Base-by-base conservation (phyloP, 2,797 vertebrate species). In the Crenichthys baileyi region DNA sequence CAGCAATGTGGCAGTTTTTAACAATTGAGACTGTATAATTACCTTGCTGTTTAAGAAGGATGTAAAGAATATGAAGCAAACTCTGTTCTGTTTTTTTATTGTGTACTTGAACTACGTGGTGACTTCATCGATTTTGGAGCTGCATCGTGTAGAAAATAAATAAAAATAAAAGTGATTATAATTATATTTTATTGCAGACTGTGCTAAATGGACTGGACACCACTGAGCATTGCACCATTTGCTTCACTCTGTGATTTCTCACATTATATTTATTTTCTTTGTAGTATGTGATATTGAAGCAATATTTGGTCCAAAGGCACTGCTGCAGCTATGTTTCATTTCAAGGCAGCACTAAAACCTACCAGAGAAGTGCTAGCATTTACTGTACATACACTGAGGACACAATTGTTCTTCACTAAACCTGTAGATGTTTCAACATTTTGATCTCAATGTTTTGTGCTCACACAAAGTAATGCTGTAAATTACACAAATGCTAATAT, bases 1-100 rank as follows among this genome's bases (percentile, higher is more conserved):
- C 84, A 77, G 81, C 89, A 81, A 80, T 90, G 87, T 88, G 87
- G 84, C 87, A 72, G 83, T 90, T 91, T 91, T 89, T 87, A 85
- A 88, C 86, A 86, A 88, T 88, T 91, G 83, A 90, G 89, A 87
- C 76, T 63, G 85, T 86, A 82, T 88, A 87, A 88, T 91, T 90
- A 88, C 87, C 89, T 91, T 91, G 89, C 84, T 84, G 88, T 82
- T 85, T 85, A 83, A 88, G 90, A 86, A 88, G 84, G 87, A 93
- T 86, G 82, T 85, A 79, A 89, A 92, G 91, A 87, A 81, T 83
- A 88, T 88, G 83, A 85, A 80, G 82, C 75, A 83, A 81, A 78
- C 86, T 85, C 79, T 89, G 72, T 67, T 83, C 55, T 29, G 80
- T 72, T 41, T 82, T 36, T 80, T 85, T 56, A 81, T 83, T 87